Evolutionary conservation across 2,797 vertebrate species (phyloP).

Genomic region (Eospalax fontanierii): DNA sequence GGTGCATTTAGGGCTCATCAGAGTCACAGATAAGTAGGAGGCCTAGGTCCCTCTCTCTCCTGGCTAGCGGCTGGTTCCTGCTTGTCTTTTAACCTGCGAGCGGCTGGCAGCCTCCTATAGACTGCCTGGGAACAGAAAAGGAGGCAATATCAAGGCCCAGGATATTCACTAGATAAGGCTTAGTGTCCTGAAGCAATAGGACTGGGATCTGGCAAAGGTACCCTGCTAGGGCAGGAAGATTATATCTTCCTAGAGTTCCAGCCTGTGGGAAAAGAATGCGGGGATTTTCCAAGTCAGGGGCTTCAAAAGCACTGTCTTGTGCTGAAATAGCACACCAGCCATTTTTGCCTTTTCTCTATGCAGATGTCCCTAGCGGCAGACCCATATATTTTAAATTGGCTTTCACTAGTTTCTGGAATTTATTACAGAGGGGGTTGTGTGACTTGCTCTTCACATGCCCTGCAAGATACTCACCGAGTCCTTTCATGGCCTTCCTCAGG

Average conservation of each 20-base stretch:
- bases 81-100: neutral
- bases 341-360: neutral
- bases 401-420: neutral
- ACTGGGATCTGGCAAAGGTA: neutral
- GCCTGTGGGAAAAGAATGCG: no score
- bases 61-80: neutral
- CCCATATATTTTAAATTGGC: neutral
- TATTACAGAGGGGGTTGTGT: neutral
- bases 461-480: slow-evolving; percentile 92
- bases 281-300: neutral
- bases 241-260: no score
- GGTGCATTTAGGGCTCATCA: neutral
- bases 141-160: neutral
- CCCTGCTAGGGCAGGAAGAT: no score
- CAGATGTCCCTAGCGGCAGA: neutral
- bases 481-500: slow-evolving; percentile 96
- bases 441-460: neutral
- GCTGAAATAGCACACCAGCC: neutral
- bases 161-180: neutral
- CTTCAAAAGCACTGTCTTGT: neutral
- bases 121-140: neutral
- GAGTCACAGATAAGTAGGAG: neutral
- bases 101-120: neutral
- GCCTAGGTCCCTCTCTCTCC: neutral
- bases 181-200: neutral